A percentile compares a stretch with the other conserved stretches of the same genome.
These are phyloP conservation scores for Odontomachus brunneus DNA, from an alignment of 1,140 invertebrate genomes.

Conservation along the genomic window DNA sequence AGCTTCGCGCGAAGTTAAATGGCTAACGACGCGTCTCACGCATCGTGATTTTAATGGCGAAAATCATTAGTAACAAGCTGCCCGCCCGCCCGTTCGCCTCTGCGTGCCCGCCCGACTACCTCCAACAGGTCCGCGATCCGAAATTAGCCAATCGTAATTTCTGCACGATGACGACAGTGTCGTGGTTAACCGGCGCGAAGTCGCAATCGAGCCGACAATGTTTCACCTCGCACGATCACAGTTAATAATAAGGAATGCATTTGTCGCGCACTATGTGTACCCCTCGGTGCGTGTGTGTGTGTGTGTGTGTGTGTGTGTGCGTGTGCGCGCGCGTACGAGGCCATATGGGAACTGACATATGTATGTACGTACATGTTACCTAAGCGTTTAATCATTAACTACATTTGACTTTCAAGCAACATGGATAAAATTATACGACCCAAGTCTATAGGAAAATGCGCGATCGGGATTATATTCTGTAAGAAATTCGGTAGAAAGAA, in stretches of 20 bases:
- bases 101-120: neutral
- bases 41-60: slow-evolving; percentile 55
- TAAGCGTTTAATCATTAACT: slow-evolving; percentile 49
- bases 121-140: neutral
- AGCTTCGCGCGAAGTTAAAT: slow-evolving; percentile 8
- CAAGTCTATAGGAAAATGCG: neutral
- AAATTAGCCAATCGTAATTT: slow-evolving; percentile 63
- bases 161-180: slow-evolving; percentile 15
- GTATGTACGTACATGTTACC: slow-evolving; percentile 8
- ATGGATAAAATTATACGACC: neutral
- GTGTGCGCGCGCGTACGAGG: neutral
- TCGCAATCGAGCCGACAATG: slow-evolving; percentile 35
- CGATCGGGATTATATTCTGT: neutral
- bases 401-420: slow-evolving; percentile 67
- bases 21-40: slow-evolving; percentile 32
- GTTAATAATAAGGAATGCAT: slow-evolving; percentile 58
- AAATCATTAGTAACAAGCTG: slow-evolving; percentile 38
- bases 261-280: slow-evolving; percentile 13
- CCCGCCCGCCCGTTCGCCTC: neutral
- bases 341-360: slow-evolving; percentile 39
- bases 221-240: slow-evolving; percentile 37
- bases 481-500: neutral
- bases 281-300: too few relatives aligned
- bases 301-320: neutral
- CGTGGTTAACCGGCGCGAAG: slow-evolving; percentile 27